These are phyloP conservation scores for Drosophila eugracilis DNA, from an alignment of 1,140 invertebrate species.

Conservation along the genomic window DNA sequence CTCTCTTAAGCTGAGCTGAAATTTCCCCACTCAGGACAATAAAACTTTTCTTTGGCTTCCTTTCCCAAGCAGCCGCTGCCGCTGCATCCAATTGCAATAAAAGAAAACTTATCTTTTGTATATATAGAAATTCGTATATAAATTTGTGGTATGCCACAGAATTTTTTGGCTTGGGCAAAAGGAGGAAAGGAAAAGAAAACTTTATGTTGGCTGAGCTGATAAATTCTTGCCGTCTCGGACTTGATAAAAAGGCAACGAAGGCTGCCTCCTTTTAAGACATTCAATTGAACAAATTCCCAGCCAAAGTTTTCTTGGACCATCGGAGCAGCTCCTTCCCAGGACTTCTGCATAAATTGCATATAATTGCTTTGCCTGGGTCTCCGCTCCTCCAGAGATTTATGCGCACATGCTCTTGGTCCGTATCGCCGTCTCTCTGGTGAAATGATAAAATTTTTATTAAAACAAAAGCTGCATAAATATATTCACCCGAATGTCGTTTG, in stretches of 20 bases:
- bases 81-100: slow-evolving; percentile 68
- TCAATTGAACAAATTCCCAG: slow-evolving; percentile 76
- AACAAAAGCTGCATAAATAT: slow-evolving; percentile 81
- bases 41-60: slow-evolving; percentile 63
- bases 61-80: no score
- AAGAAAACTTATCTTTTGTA: slow-evolving; percentile 78
- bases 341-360: slow-evolving; percentile 78
- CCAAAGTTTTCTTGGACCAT: slow-evolving; percentile 45
- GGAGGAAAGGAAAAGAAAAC: slow-evolving; percentile 56
- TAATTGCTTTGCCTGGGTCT: slow-evolving; percentile 65
- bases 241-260: slow-evolving; percentile 71
- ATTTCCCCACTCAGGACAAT: slow-evolving; percentile 63
- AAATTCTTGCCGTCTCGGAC: slow-evolving; percentile 72
- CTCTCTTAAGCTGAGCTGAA: slow-evolving; percentile 35
- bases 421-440: slow-evolving; percentile 37
- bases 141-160: slow-evolving; percentile 45
- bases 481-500: slow-evolving; percentile 32
- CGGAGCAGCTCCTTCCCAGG: slow-evolving; percentile 12
- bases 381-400: slow-evolving; percentile 56
- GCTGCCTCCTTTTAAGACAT: slow-evolving; percentile 63
- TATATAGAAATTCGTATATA: slow-evolving; percentile 38
- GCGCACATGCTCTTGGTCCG: slow-evolving; percentile 57
- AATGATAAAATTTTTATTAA: slow-evolving; percentile 82
- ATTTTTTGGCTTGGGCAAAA: slow-evolving; percentile 34
- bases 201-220: slow-evolving; percentile 81